Evolutionary conservation across 2,888 invertebrate species (phyloP).

Genomic region (Caenorhabditis auriculariae): DNA sequence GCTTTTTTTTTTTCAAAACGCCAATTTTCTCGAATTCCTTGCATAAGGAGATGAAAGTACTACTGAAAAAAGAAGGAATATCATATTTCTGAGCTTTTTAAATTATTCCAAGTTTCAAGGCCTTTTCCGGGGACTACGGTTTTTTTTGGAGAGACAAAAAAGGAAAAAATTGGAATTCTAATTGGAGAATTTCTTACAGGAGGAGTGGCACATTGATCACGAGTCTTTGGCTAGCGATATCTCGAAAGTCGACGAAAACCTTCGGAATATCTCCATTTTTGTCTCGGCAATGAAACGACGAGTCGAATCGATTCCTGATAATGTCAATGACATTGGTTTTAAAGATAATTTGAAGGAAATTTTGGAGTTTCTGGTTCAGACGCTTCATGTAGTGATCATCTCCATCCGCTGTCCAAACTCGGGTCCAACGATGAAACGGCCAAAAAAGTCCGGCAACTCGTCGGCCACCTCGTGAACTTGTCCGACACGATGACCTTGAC

Average conservation of each 20-base stretch:
- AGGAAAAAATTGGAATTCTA: constrained; percentile 3
- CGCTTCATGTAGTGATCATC: constrained; percentile 3
- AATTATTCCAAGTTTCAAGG: no score
- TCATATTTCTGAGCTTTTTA: no score
- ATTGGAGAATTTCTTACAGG: no score
- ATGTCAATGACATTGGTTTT: constrained; percentile 9
- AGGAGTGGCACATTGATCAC: no score
- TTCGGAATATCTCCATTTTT: no score
- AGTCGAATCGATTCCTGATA: constrained; percentile 6
- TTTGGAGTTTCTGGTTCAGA: constrained; percentile 6
- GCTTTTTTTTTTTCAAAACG: no score
- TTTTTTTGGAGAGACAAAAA: neutral
- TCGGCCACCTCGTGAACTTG: neutral
- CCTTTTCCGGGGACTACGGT: constrained; percentile 1
- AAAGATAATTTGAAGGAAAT: neutral
- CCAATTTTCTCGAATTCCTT: no score
- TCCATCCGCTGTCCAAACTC: constrained; percentile 30
- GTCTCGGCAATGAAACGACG: constrained; percentile 7
- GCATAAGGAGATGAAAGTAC: no score
- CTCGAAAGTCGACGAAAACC: no score
- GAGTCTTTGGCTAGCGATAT: no score
- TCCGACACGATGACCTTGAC: neutral
- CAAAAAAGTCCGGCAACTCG: constrained; percentile 1
- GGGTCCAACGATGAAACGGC: constrained; percentile 18
- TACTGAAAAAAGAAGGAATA: no score